phyloP scores from a whole-genome alignment of 2,888 invertebrate genomes.

The Cerastis rubricosa region DNA sequence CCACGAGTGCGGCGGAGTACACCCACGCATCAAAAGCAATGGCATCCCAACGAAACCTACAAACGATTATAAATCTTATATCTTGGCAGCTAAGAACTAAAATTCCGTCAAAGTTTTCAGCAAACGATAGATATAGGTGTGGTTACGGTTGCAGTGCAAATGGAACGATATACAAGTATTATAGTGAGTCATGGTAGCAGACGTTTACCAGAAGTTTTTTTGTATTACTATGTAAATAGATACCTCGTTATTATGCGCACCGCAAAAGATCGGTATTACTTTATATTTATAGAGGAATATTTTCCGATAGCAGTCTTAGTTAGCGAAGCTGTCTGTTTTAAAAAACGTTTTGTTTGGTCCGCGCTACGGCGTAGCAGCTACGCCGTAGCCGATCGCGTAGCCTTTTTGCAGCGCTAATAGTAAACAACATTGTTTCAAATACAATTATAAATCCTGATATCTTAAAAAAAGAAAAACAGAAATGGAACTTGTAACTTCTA shows the following conservation, averaged over 20 bases:
- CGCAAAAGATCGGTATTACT: background rate
- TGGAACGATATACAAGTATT: conserved; percentile 58
- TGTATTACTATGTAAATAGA: background rate
- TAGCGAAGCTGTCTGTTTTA: background rate
- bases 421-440: background rate
- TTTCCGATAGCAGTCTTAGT: background rate
- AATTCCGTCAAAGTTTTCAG: conserved; percentile 34
- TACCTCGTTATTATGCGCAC: background rate
- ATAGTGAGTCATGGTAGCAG: conserved; percentile 35
- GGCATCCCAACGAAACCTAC: conserved; percentile 5
- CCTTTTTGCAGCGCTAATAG: background rate
- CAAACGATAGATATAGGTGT: conserved; percentile 47
- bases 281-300: background rate
- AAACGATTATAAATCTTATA: conserved; percentile 48
- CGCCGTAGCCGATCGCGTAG: conserved; percentile 15
- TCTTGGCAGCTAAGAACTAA: background rate
- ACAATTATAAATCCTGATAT: background rate
- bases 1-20: conserved; percentile 60
- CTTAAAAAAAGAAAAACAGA: background rate
- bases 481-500: background rate
- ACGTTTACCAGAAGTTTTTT: conserved; percentile 56
- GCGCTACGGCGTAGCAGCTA: conserved; percentile 18
- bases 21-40: conserved; percentile 60
- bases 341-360: background rate
- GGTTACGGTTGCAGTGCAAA: conserved; percentile 64